Base-by-base conservation (phyloP, 2,888 invertebrate species). In the Andrena haemorrhoa region DNA sequence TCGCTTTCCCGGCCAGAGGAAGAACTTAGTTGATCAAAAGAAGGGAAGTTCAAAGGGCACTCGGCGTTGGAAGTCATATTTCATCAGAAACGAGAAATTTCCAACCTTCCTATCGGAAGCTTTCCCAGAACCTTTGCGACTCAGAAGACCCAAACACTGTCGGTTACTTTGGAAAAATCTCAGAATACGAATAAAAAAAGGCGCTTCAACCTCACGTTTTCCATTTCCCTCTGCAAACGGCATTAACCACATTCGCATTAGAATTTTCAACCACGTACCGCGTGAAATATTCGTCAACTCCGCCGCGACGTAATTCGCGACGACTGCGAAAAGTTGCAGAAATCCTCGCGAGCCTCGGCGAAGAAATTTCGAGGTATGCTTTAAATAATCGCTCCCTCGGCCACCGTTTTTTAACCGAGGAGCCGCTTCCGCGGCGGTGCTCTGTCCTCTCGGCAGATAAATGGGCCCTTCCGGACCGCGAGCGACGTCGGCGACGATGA, bases 381-480 rank as follows among this genome's bases (percentile, higher is more conserved):
- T 33, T 63, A 29, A 61, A 75, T 61, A 29, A 75, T 61, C 61
- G 16, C 49, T 63, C 64, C 23, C 5, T 0, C 4, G 12, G 16
- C 23, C 6, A 35, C 35, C 26, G 41, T 69, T 68, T 20, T 51
- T 51, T 63, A 26, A 63, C 53, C 7, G 20, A 4, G 29, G 53
- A 41, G 2, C 31, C 16, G 16, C 31, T 58, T 53, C 49, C 35
- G n/a, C 16, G 33, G 26, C n/a, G 49, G 12, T n/a, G 20, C 29
- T 66, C 61, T 63, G 16, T n/a, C 29, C 33, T 66, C 61, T 63
- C 71, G 65, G 47, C 56, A 64, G 56, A 82, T 82, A 75, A 82
- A 75, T 20, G 75, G 80, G 81, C 75, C 68, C 66, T 65, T 80
- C 51, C 65, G 75, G 75, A 47, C 31, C 51, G 73, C 56, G 63